These are phyloP conservation scores for Anthopleura sola DNA, from an alignment of 64 coral and sea anemone species.

Conservation along the genomic window DNA sequence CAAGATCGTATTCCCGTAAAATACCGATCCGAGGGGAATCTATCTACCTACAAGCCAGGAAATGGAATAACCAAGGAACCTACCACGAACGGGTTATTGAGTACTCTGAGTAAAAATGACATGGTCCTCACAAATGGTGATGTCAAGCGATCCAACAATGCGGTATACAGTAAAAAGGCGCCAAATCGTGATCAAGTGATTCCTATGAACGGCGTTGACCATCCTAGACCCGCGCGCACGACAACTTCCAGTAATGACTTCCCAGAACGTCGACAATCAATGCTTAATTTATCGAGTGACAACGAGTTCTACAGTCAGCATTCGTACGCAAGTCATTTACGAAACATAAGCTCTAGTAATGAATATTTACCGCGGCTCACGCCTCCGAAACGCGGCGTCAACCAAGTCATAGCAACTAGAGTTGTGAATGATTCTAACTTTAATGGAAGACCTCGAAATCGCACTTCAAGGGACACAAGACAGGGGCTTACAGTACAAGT, in stretches of 20 bases:
- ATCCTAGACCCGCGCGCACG: background rate
- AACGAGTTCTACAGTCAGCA: slow-evolving; percentile 5
- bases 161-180: background rate
- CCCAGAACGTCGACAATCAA: background rate
- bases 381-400: background rate
- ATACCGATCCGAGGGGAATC: slow-evolving; percentile 14
- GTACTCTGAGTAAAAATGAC: background rate
- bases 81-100: background rate
- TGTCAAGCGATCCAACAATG: background rate
- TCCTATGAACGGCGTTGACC: background rate
- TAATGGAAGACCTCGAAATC: background rate
- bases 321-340: slow-evolving; percentile 17
- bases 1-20: background rate
- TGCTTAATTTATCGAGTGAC: background rate
- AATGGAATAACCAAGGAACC: background rate
- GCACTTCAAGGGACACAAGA: background rate
- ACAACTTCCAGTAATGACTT: background rate
- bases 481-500: background rate
- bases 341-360: slow-evolving; percentile 23
- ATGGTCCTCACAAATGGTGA: background rate
- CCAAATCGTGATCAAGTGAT: background rate
- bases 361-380: background rate
- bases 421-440: background rate
- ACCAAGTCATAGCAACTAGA: background rate
- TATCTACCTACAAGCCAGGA: background rate